Conservation (phyloP, 2,113 vertebrate genomes). For the Pseudopodoces humilis region DNA sequence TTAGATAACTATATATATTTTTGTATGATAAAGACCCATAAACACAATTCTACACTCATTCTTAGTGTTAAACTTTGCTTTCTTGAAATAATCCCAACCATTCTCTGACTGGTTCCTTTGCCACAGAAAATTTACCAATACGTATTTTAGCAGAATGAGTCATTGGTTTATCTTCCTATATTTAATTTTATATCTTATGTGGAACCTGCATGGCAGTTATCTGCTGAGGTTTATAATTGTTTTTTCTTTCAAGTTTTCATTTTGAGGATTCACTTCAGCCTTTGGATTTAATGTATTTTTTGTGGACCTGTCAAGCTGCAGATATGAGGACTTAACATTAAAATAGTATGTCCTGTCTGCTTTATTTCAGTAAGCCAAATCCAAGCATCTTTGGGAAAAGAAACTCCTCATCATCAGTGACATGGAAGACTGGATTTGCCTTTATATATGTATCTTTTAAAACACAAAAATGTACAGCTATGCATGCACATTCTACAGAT, state of each 20-base stretch:
- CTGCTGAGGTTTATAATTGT: conserved; percentile 28
- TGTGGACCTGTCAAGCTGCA: not conserved
- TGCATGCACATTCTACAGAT: not conserved
- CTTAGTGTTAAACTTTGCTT: not conserved
- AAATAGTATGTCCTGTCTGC: not conserved
- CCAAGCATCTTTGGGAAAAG: not conserved
- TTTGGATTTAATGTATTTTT: not conserved
- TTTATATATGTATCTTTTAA: not conserved
- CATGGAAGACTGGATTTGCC: not conserved
- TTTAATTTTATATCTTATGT: conserved; percentile 8
- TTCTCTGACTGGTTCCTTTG: not conserved
- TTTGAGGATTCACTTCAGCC: not conserved
- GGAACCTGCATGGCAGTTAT: not conserved
- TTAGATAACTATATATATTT: not conserved
- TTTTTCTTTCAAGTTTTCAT: conserved; percentile 14
- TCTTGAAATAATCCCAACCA: not conserved
- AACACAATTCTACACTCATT: not conserved
- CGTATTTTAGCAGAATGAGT: not conserved
- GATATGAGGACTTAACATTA: not conserved
- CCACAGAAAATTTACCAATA: not conserved
- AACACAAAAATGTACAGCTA: not conserved
- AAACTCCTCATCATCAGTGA: not conserved
- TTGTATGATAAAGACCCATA: not conserved
- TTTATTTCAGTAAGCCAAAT: not conserved
- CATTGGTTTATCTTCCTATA: conserved; percentile 6